Percentiles rank a stretch among this genome's conserved stretches.
phyloP scores from a whole-genome alignment of 2,797 vertebrate species.

The Tamandua tetradactyla region DNA sequence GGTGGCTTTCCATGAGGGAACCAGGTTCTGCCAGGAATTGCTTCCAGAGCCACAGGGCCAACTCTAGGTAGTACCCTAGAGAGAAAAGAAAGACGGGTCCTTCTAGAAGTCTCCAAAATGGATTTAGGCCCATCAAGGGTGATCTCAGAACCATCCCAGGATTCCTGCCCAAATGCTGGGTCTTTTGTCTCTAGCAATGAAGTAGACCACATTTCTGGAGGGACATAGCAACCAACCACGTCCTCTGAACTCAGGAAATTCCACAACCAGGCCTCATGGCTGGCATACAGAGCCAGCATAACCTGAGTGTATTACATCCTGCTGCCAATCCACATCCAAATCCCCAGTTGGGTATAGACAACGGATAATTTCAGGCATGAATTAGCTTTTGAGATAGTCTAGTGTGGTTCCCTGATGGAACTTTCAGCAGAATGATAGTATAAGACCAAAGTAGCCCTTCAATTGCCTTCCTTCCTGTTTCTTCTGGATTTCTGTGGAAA shows the following conservation, averaged over 20 bases:
- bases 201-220: neutral
- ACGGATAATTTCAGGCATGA: slow-evolving; percentile 29
- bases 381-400: neutral
- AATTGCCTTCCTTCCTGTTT: slow-evolving; percentile 16
- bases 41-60: neutral
- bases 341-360: neutral
- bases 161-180: neutral
- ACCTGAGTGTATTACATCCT: neutral
- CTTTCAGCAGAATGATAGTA: slow-evolving; percentile 20
- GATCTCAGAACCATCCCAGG: neutral
- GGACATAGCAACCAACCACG: neutral
- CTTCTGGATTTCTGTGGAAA: slow-evolving; percentile 36
- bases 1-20: neutral
- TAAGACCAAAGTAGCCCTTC: neutral
- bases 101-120: slow-evolving; percentile 41
- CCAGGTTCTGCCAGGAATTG: neutral
- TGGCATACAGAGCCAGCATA: neutral
- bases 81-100: neutral
- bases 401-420: neutral
- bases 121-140: neutral
- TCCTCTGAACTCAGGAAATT: neutral
- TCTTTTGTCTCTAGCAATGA: slow-evolving; percentile 25
- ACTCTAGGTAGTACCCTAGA: neutral
- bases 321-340: neutral
- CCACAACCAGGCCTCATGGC: neutral